phyloP scores from a whole-genome alignment of 2,113 vertebrate genomes.

The mouse (Mus musculus) region GRCm39 chr11:57592001-57592500 shows the following conservation, averaged over 20 bases:
- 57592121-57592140: background rate
- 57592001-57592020: background rate
- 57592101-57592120: background rate
- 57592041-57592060: background rate
- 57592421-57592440: conserved; percentile 31
- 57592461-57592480: conserved; percentile 12
- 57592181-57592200: background rate
- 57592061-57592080: background rate
- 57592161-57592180: background rate
- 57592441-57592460: background rate
- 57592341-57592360: background rate
- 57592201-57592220: background rate
- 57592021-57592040: background rate
- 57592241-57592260: background rate
- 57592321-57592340: background rate
- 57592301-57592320: background rate
- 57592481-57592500: background rate
- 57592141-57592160: background rate
- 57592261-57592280: background rate
- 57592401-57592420: conserved; percentile 26
- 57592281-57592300: background rate
- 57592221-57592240: background rate
- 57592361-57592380: conserved; percentile 11
- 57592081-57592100: background rate
- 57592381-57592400: conserved; percentile 33